These are phyloP conservation scores for Drosophila nigrodunni DNA, from an alignment of 1,140 invertebrate genomes.

Conservation along the genomic window DNA sequence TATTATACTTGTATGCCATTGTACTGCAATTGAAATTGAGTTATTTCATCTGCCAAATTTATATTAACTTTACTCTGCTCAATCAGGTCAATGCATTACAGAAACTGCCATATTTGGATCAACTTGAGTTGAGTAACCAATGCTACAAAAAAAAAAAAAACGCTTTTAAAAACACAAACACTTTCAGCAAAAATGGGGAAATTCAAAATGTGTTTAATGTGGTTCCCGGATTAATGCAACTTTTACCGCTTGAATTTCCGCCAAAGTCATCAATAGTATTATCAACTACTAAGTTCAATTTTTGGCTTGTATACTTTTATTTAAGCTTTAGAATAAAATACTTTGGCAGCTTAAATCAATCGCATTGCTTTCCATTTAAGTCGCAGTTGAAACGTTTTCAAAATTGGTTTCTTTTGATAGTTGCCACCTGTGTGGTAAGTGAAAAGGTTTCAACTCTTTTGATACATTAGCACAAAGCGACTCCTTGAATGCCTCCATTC, in stretches of 20 bases:
- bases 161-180: too few relatives aligned
- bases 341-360: background rate
- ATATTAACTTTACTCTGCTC: conserved; percentile 10
- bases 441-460: conserved; percentile 4
- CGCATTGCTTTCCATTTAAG: background rate
- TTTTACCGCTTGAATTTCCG: too few relatives aligned
- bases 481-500: conserved; percentile 18
- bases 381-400: background rate
- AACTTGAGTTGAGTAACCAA: too few relatives aligned
- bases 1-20: conserved; percentile 26
- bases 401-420: background rate
- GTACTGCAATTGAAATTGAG: conserved; percentile 33
- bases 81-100: conserved; percentile 17
- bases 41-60: conserved; percentile 42
- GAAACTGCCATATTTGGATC: conserved; percentile 6
- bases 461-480: conserved; percentile 14
- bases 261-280: too few relatives aligned
- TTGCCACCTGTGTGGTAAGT: conserved; percentile 15
- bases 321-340: background rate
- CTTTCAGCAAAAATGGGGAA: too few relatives aligned
- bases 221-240: too few relatives aligned
- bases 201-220: too few relatives aligned
- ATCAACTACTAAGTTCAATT: too few relatives aligned
- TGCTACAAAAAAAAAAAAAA: too few relatives aligned
- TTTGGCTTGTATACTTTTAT: too few relatives aligned